phyloP scores from a whole-genome alignment of 2,888 invertebrate species.

The Sycophila texana region DNA sequence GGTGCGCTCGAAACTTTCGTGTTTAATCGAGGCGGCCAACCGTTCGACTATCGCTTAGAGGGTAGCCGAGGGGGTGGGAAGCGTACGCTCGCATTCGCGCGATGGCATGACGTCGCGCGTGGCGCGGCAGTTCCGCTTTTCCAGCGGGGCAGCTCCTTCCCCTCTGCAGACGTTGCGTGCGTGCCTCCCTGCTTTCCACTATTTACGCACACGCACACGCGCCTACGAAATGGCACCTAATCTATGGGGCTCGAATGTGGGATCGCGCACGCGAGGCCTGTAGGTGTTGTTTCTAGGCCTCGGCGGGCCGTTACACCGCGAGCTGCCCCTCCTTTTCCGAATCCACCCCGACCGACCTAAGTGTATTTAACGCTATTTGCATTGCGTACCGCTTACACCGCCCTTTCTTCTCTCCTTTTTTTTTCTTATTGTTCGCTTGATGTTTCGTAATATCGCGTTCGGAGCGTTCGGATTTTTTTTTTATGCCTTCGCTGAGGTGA shows the following conservation, averaged over 20 bases:
- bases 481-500: no score
- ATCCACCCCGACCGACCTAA: no score
- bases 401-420: no score
- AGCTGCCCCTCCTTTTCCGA: neutral
- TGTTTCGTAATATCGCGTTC: no score
- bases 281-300: neutral
- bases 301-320: neutral
- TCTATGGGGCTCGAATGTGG: conserved; percentile 24
- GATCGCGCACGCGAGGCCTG: neutral
- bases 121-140: conserved; percentile 7
- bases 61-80: neutral
- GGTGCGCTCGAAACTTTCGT: neutral
- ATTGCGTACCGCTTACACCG: no score
- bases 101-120: conserved; percentile 15
- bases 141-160: neutral
- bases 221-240: conserved; percentile 26
- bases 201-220: conserved; percentile 24
- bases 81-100: neutral
- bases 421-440: no score
- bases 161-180: neutral
- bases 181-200: conserved; percentile 1
- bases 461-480: no score
- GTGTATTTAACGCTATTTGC: no score
- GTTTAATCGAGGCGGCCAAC: conserved; percentile 14
- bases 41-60: neutral